Conservation (phyloP, 2,113 vertebrate species). For the Percina caprodes region DNA sequence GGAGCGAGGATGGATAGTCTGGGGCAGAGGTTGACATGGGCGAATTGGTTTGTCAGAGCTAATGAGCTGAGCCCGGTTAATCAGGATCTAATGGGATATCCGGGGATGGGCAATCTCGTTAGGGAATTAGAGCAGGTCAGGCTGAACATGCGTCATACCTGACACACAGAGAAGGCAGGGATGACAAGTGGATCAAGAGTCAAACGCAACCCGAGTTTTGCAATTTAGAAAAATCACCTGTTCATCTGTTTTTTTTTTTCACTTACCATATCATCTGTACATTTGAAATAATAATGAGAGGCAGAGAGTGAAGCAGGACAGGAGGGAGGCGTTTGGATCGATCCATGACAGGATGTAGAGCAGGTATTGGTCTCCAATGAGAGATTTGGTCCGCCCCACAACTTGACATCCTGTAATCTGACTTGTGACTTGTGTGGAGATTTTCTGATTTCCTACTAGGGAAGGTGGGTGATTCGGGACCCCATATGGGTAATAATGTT, state of each 20-base stretch:
- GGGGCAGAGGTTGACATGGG: slow-evolving; percentile 40
- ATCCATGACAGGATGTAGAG: not conserved
- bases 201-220: not conserved
- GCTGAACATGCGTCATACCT: slow-evolving; percentile 77
- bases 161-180: slow-evolving; percentile 46
- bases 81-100: slow-evolving; percentile 83
- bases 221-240: too few relatives aligned
- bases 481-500: not conserved
- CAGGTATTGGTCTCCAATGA: slow-evolving; percentile 7
- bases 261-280: not conserved
- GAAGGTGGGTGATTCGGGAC: not conserved
- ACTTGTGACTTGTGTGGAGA: not conserved
- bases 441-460: not conserved
- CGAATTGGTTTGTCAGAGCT: slow-evolving; percentile 78
- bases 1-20: not conserved
- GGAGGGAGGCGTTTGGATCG: not conserved
- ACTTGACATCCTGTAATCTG: slow-evolving; percentile 20
- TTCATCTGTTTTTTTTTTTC: too few relatives aligned
- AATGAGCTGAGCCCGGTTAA: slow-evolving; percentile 84
- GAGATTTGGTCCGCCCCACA: slow-evolving; percentile 18
- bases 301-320: not conserved
- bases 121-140: slow-evolving; percentile 80
- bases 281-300: not conserved
- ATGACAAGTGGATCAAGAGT: slow-evolving; percentile 54
- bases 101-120: slow-evolving; percentile 81